Conservation (phyloP, 1,140 invertebrate genomes). For the Magallana angulata region DNA sequence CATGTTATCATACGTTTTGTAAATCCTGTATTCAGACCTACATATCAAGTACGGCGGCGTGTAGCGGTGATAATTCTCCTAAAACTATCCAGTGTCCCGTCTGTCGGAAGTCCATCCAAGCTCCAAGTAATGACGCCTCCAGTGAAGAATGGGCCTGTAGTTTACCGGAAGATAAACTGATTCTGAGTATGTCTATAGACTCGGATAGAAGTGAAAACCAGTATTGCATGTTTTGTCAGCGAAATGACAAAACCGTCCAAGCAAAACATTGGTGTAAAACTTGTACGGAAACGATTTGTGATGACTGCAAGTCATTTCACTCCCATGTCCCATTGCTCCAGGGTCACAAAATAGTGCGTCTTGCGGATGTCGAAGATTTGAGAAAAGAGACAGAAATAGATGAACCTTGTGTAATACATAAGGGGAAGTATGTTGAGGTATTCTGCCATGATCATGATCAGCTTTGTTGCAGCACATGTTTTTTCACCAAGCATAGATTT, state of each 20-base stretch:
- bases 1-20: constrained; percentile 56
- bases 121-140: not conserved
- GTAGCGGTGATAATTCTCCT: not conserved
- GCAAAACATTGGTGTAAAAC: constrained; percentile 16
- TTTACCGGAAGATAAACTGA: constrained; percentile 21
- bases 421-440: not conserved
- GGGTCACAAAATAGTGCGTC: not conserved
- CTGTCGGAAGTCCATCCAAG: not conserved
- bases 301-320: constrained; percentile 6
- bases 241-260: not conserved
- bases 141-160: not conserved
- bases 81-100: constrained; percentile 38
- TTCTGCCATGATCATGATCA: not conserved
- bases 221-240: not conserved
- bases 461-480: constrained; percentile 28
- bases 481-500: not conserved
- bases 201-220: not conserved
- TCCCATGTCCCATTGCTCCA: not conserved
- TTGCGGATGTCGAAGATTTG: not conserved
- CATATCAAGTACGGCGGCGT: not conserved
- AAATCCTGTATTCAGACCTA: constrained; percentile 46
- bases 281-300: constrained; percentile 7
- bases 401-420: not conserved
- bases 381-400: not conserved
- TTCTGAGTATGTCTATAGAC: not conserved